Conservation (phyloP, 2,797 vertebrate species). For the Gallinago solitaria region DNA sequence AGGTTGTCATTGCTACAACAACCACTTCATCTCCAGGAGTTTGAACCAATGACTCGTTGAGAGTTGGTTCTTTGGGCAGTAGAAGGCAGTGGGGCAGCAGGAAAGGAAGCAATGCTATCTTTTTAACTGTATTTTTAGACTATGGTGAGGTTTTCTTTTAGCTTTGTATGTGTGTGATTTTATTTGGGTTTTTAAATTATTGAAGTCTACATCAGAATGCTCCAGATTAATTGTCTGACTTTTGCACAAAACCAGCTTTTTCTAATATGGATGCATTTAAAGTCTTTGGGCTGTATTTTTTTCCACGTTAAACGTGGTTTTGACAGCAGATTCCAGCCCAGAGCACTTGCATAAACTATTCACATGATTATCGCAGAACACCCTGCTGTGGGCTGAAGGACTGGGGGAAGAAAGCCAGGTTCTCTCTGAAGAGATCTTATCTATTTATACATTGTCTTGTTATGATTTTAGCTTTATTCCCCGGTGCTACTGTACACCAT, state of each 20-base stretch:
- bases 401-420: not conserved
- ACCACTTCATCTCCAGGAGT: not conserved
- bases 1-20: not conserved
- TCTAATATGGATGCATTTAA: not conserved
- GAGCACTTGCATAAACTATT: not conserved
- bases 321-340: not conserved
- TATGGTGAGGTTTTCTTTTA: not conserved
- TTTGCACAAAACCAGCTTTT: not conserved
- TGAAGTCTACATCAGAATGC: not conserved
- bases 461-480: constrained; percentile 20
- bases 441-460: constrained; percentile 36
- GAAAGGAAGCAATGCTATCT: not conserved
- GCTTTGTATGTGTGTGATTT: not conserved
- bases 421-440: not conserved
- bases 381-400: not conserved
- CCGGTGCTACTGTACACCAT: constrained; percentile 11
- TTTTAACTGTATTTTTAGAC: constrained; percentile 12
- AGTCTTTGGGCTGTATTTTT: not conserved
- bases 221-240: not conserved
- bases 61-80: not conserved
- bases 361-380: not conserved
- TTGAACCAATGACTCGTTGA: not conserved
- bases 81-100: not conserved
- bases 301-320: not conserved
- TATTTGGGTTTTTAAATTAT: not conserved